Conservation (phyloP, 2,888 invertebrate species). For the Microctonus hyperodae region DNA sequence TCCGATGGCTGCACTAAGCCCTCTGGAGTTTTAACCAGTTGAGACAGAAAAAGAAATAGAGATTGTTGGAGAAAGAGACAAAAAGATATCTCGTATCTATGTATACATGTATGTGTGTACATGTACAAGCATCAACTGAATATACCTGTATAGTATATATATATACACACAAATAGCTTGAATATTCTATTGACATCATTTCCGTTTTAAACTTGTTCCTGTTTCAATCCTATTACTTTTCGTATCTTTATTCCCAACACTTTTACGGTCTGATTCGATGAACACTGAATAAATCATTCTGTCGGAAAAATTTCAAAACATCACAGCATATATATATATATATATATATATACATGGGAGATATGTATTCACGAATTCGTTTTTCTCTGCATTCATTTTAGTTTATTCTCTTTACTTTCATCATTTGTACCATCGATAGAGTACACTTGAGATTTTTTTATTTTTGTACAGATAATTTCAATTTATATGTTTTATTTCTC, state of each 20-base stretch:
- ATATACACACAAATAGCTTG: too few species aligned
- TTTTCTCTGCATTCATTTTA: not conserved
- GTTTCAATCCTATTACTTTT: not conserved
- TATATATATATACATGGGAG: too few species aligned
- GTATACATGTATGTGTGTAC: too few species aligned
- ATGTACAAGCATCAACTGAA: not conserved
- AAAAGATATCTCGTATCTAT: not conserved
- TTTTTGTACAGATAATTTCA: not conserved
- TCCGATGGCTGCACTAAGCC: conserved; percentile 62
- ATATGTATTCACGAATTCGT: not conserved
- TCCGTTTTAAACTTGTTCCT: conserved; percentile 3
- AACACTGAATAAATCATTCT: conserved; percentile 7
- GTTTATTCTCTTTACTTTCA: not conserved
- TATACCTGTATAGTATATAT: not conserved
- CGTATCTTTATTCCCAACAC: not conserved
- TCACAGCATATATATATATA: not conserved
- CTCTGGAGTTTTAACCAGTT: conserved; percentile 27
- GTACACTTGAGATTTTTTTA: not conserved
- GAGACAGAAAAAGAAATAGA: not conserved
- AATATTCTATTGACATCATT: conserved; percentile 15
- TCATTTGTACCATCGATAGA: not conserved
- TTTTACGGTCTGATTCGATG: conserved; percentile 3
- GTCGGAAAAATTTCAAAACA: not conserved
- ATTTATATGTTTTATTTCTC: not conserved
- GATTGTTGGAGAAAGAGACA: not conserved